Percentiles rank a stretch among this genome's conserved stretches.
Conservation (phyloP, 1,140 invertebrate genomes). For the Drosophila micromelanica region DNA sequence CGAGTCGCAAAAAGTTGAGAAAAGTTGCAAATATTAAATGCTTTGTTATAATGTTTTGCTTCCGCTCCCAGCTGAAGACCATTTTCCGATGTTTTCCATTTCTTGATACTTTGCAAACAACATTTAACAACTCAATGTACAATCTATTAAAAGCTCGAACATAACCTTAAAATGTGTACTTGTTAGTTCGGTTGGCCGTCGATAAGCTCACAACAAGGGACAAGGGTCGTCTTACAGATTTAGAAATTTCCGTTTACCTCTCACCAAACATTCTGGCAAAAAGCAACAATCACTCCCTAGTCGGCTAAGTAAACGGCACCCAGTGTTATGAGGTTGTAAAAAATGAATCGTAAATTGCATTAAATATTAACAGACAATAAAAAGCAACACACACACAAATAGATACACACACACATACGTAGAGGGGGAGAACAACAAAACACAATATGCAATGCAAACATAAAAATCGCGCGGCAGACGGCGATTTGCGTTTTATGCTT, state of each 20-base stretch:
- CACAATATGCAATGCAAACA: slow-evolving; percentile 62
- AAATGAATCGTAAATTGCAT: slow-evolving; percentile 81
- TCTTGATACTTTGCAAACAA: neutral
- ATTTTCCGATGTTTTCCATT: neutral
- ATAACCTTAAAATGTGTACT: slow-evolving; percentile 8
- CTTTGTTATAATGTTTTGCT: neutral
- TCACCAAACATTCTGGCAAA: too few species aligned
- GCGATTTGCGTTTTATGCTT: slow-evolving; percentile 77
- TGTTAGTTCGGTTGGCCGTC: slow-evolving; percentile 5
- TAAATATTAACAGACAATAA: slow-evolving; percentile 82
- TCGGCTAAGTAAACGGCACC: slow-evolving; percentile 17
- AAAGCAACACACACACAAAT: slow-evolving; percentile 33
- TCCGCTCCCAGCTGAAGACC: neutral
- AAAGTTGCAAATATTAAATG: slow-evolving; percentile 2
- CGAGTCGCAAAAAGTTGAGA: too few species aligned
- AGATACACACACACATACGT: slow-evolving; percentile 8
- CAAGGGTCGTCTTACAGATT: slow-evolving; percentile 5
- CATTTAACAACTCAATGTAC: slow-evolving; percentile 18
- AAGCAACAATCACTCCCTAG: slow-evolving; percentile 16
- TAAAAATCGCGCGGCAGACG: slow-evolving; percentile 58
- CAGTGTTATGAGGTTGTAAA: slow-evolving; percentile 76
- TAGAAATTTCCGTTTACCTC: neutral
- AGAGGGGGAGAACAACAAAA: slow-evolving; percentile 1
- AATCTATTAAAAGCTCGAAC: slow-evolving; percentile 14
- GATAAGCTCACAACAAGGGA: neutral